Evolutionary conservation across 2,797 vertebrate genomes (phyloP).

Genomic region (Alosa sapidissima): DNA sequence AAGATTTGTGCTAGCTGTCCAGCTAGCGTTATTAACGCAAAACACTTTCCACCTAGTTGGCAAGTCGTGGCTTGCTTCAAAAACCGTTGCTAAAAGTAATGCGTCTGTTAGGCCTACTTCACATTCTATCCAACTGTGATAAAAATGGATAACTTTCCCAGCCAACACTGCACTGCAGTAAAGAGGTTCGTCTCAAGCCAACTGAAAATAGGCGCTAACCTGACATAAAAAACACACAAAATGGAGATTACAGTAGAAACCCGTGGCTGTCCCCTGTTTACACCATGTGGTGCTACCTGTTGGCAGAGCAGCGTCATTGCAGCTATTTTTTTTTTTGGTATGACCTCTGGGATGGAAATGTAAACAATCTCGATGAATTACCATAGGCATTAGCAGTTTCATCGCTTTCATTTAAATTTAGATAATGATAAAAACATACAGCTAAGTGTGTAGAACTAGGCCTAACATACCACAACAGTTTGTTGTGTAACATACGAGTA

Average conservation of each 20-base stretch:
- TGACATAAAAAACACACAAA: conserved; percentile 81
- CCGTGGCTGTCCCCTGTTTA: conserved; percentile 56
- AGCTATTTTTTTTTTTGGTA: conserved; percentile 24
- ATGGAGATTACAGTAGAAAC: conserved; percentile 73
- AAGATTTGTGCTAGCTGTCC: conserved; percentile 47
- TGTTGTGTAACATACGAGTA: too few species aligned
- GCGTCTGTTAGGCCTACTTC: neutral
- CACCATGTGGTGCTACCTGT: conserved; percentile 61
- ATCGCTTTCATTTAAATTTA: too few species aligned
- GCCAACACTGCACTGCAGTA: conserved; percentile 4
- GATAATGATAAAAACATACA: too few species aligned
- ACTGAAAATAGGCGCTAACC: conserved; percentile 73
- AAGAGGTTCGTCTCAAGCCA: conserved; percentile 40
- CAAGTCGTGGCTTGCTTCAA: conserved; percentile 32
- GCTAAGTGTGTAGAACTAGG: too few species aligned
- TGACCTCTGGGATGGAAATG: neutral
- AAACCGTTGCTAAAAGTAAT: conserved; percentile 11
- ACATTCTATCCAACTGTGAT: neutral
- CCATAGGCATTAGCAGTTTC: neutral
- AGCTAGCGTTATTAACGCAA: conserved; percentile 40
- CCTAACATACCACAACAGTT: too few species aligned
- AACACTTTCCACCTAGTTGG: conserved; percentile 32
- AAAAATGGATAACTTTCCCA: conserved; percentile 6
- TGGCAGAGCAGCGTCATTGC: conserved; percentile 47
- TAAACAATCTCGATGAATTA: neutral